A percentile compares a stretch with the other conserved stretches of the same genome.
These are phyloP conservation scores for Capra hircus DNA, from an alignment of 2,113 vertebrate species.

Conservation along the genomic window DNA sequence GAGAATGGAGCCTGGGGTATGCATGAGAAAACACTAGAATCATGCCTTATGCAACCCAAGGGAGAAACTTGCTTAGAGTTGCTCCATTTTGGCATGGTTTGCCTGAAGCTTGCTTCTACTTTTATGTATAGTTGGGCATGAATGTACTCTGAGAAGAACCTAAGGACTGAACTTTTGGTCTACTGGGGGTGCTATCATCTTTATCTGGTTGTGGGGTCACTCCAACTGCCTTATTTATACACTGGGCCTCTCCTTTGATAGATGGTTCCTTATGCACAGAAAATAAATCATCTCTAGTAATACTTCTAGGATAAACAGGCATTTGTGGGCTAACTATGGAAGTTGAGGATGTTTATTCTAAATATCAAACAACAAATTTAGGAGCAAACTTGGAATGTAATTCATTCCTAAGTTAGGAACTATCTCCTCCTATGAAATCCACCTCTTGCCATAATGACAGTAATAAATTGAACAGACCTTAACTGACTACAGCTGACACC, in stretches of 20 bases:
- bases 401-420: conserved; percentile 17
- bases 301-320: background rate
- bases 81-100: background rate
- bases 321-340: background rate
- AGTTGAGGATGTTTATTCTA: background rate
- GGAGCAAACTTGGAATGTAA: conserved; percentile 38
- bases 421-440: conserved; percentile 6
- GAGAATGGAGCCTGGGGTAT: too few relatives aligned
- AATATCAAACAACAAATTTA: conserved; percentile 39
- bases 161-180: background rate
- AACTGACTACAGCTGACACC: background rate
- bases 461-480: background rate
- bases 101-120: background rate
- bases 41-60: background rate
- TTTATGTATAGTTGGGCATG: background rate
- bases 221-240: background rate
- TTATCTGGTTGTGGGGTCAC: background rate
- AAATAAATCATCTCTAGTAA: background rate
- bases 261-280: background rate
- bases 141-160: background rate
- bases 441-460: conserved; percentile 6
- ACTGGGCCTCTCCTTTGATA: background rate
- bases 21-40: background rate
- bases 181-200: background rate
- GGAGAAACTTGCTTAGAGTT: background rate